A percentile compares a stretch with the other conserved stretches of the same genome.
Evolutionary conservation across 2,888 invertebrate genomes (phyloP).

Genomic region (Tipula lateralis): DNA sequence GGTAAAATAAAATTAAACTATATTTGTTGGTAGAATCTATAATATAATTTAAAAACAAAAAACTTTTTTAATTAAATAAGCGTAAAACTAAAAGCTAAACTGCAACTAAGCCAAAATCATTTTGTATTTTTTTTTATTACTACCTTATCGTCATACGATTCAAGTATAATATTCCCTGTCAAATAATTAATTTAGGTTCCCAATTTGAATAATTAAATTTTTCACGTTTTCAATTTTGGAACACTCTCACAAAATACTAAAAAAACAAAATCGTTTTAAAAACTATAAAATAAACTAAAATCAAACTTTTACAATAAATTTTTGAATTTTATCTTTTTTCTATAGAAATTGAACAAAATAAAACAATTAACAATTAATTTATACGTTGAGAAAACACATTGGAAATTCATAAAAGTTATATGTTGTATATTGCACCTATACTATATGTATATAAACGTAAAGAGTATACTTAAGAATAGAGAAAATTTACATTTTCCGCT

Average conservation of each 20-base stretch:
- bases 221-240: not conserved
- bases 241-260: not conserved
- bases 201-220: conserved; percentile 19
- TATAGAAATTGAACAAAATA: conserved; percentile 24
- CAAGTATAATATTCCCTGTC: not conserved
- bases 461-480: not conserved
- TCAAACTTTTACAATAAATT: conserved; percentile 19
- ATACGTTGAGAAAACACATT: not conserved
- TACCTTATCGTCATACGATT: not conserved
- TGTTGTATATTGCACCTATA: too few species aligned
- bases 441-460: not conserved
- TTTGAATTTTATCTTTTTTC: not conserved
- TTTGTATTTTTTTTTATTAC: not conserved
- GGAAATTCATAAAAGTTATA: not conserved
- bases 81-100: not conserved
- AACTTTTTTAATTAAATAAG: not conserved
- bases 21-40: not conserved
- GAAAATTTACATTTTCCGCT: conserved; percentile 27
- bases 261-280: not conserved
- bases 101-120: not conserved
- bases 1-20: not conserved
- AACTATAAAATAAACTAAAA: conserved; percentile 20
- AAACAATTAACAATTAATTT: conserved; percentile 19
- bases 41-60: not conserved
- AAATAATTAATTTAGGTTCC: conserved; percentile 4